Percentiles rank a stretch among this genome's conserved stretches.
phyloP scores from a whole-genome alignment of 2,113 vertebrate genomes.

The Sigmodon hispidus region DNA sequence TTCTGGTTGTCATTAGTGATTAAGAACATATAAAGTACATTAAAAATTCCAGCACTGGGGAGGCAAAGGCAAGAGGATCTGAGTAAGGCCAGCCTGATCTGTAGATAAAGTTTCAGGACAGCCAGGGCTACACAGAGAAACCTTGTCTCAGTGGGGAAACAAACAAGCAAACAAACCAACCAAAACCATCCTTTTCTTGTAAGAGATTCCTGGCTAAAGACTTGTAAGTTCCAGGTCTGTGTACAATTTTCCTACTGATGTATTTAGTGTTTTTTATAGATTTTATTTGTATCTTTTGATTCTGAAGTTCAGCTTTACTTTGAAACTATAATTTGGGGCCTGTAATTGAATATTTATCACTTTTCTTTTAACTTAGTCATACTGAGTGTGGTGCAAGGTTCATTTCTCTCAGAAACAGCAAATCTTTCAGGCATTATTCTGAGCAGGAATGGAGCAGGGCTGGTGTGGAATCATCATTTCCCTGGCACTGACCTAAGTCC shows the following conservation, averaged over 20 bases:
- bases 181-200: constrained; percentile 9
- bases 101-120: background rate
- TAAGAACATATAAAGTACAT: constrained; percentile 23
- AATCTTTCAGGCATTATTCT: background rate
- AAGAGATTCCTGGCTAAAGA: background rate
- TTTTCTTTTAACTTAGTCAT: background rate
- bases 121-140: background rate
- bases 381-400: background rate
- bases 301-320: background rate
- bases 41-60: background rate
- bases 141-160: background rate
- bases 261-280: constrained; percentile 1
- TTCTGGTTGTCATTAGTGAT: constrained; percentile 5
- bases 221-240: background rate
- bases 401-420: background rate
- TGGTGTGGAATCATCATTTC: background rate
- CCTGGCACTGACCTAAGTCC: background rate
- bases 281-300: background rate
- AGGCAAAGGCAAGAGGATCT: background rate
- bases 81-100: background rate
- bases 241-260: constrained; percentile 2
- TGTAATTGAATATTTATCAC: constrained; percentile 8
- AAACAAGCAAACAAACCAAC: background rate
- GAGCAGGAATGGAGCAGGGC: background rate
- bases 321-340: background rate